These are phyloP conservation scores for Echeneis naucrates DNA, from an alignment of 2,797 vertebrate species.

Conservation along the genomic window DNA sequence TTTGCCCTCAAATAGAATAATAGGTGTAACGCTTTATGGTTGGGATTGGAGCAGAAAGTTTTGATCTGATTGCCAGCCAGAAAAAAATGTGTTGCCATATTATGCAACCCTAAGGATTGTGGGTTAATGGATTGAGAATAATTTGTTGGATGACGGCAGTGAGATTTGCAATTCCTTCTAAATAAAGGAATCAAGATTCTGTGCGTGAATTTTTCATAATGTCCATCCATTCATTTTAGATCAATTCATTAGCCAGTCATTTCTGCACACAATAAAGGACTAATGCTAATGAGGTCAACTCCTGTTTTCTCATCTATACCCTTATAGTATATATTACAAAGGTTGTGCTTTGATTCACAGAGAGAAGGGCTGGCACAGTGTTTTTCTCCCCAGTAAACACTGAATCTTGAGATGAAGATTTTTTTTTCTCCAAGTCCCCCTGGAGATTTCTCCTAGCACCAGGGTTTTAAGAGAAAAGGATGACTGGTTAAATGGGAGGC, in stretches of 20 bases:
- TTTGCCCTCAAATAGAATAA: slow-evolving; percentile 64
- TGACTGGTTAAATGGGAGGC: slow-evolving; percentile 47
- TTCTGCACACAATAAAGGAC: neutral
- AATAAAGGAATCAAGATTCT: neutral
- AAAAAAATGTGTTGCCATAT: neutral
- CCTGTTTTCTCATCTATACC: neutral
- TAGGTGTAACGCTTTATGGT: slow-evolving; percentile 50
- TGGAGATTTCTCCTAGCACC: slow-evolving; percentile 13
- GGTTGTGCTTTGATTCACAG: neutral
- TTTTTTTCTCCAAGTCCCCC: slow-evolving; percentile 1
- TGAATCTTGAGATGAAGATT: neutral
- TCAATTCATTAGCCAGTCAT: no score
- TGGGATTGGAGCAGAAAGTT: slow-evolving; percentile 18
- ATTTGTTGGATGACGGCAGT: slow-evolving; percentile 3
- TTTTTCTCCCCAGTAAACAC: neutral
- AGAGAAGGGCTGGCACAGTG: neutral
- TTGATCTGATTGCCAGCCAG: slow-evolving; percentile 4
- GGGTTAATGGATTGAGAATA: slow-evolving; percentile 11
- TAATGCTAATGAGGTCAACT: neutral
- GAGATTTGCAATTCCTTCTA: neutral
- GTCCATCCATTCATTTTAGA: neutral
- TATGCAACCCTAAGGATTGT: neutral
- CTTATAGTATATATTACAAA: no score
- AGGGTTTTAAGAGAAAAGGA: slow-evolving; percentile 22
- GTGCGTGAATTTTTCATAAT: no score